phyloP scores from a whole-genome alignment of 2,888 invertebrate species.

The Leptopilina myrica region DNA sequence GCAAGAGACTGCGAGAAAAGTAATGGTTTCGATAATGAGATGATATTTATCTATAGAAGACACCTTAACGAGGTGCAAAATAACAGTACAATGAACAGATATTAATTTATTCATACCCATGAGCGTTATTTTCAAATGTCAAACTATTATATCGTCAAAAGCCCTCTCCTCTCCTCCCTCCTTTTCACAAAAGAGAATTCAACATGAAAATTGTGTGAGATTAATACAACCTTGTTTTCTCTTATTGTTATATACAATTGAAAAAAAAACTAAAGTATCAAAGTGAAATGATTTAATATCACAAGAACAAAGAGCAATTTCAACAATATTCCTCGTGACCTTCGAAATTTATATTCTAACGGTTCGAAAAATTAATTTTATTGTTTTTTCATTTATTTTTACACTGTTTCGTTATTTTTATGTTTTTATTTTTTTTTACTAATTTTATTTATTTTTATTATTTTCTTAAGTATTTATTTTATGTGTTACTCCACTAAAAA shows the following conservation, averaged over 20 bases:
- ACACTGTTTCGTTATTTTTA: neutral
- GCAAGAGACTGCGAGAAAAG: neutral
- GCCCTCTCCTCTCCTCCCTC: neutral
- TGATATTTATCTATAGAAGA: constrained; percentile 21
- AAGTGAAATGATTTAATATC: constrained; percentile 33
- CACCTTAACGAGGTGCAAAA: constrained; percentile 40
- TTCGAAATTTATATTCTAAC: neutral
- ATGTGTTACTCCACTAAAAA: too few relatives aligned
- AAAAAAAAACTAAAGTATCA: too few relatives aligned
- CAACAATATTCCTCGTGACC: constrained; percentile 11
- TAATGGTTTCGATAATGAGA: constrained; percentile 20
- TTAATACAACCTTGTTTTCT: neutral
- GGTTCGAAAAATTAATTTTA: neutral
- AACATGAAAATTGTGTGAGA: neutral
- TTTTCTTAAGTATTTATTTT: too few relatives aligned
- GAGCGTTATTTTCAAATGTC: constrained; percentile 36
- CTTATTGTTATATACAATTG: neutral
- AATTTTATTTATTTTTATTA: too few relatives aligned
- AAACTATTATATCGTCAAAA: constrained; percentile 28
- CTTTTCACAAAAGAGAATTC: neutral
- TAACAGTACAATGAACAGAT: constrained; percentile 20
- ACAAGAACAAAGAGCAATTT: constrained; percentile 18
- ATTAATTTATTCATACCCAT: constrained; percentile 30
- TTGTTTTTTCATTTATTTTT: too few relatives aligned
- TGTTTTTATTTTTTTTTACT: too few relatives aligned